phyloP scores from a whole-genome alignment of 30 jellyfish, hydroid and myxozoan genomes.

The Aurelia aurita region DNA sequence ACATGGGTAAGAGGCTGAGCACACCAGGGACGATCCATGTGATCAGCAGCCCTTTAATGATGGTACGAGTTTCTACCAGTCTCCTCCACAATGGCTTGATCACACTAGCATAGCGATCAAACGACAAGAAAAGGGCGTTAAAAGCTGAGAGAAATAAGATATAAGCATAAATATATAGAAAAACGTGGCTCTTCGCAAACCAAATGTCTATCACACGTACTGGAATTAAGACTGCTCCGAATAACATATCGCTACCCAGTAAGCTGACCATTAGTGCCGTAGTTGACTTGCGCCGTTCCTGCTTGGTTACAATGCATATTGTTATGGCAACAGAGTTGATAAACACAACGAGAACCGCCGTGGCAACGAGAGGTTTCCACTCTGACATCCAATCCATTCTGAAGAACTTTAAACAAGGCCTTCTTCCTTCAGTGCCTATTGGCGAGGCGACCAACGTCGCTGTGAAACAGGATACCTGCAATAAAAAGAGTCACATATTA shows the following conservation, averaged over 20 bases:
- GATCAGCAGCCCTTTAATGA: conserved; percentile 34
- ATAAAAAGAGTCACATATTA: too few species aligned
- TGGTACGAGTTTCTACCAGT: conserved; percentile 32
- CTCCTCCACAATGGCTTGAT: conserved; percentile 70
- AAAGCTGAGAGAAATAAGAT: conserved; percentile 52
- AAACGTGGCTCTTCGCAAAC: conserved; percentile 4
- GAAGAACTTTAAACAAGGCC: not conserved
- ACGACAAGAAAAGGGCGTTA: conserved; percentile 48
- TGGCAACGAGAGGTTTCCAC: conserved; percentile 46
- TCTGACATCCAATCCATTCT: conserved; percentile 55
- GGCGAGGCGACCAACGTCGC: too few species aligned
- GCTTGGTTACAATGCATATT: conserved; percentile 14
- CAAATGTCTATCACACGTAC: conserved; percentile 37
- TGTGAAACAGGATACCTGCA: too few species aligned
- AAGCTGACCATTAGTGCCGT: conserved; percentile 55
- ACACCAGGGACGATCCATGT: conserved; percentile 48
- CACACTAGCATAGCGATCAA: conserved; percentile 69
- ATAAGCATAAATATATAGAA: conserved; percentile 52
- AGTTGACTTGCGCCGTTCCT: conserved; percentile 68
- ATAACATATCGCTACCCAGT: conserved; percentile 33
- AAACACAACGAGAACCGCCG: conserved; percentile 38
- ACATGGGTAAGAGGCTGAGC: conserved; percentile 48
- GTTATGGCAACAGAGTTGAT: conserved; percentile 18
- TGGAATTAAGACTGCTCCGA: conserved; percentile 60
- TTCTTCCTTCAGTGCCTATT: too few species aligned